These are phyloP conservation scores for Leucozona laternaria DNA, from an alignment of 2,888 invertebrate species.

Conservation along the genomic window DNA sequence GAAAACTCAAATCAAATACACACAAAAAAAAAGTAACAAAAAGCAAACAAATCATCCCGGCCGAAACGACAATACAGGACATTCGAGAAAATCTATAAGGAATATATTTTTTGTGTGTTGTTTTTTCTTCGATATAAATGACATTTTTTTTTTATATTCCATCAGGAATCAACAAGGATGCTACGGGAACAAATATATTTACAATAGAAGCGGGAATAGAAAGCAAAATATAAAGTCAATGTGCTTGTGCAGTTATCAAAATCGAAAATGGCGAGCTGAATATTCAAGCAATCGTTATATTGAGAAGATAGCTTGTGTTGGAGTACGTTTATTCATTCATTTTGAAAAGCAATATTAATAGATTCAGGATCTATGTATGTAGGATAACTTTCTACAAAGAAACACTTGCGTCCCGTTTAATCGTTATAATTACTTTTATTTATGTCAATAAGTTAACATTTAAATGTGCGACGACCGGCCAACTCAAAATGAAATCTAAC, in stretches of 20 bases:
- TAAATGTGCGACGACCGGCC: too few species aligned
- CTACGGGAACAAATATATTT: not conserved
- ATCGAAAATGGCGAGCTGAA: not conserved
- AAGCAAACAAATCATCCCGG: slow-evolving; percentile 26
- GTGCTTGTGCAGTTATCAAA: not conserved
- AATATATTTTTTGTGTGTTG: slow-evolving; percentile 1
- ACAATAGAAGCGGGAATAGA: not conserved
- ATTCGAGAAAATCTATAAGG: slow-evolving; percentile 2
- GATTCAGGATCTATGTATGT: too few species aligned
- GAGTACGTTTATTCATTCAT: too few species aligned
- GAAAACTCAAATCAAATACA: slow-evolving; percentile 50
- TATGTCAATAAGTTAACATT: too few species aligned
- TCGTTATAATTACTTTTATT: too few species aligned
- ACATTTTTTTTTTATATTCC: not conserved
- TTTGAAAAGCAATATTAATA: too few species aligned
- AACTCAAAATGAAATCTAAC: too few species aligned
- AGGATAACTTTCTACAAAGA: too few species aligned
- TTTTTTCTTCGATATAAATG: not conserved
- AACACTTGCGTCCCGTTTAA: too few species aligned
- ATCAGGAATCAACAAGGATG: slow-evolving; percentile 19
- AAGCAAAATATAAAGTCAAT: not conserved
- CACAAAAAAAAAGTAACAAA: not conserved
- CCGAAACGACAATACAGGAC: slow-evolving; percentile 16
- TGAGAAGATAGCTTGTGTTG: too few species aligned
- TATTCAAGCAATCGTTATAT: slow-evolving; percentile 3